A percentile compares a stretch with the other conserved stretches of the same genome.
These are phyloP conservation scores for Campylomormyrus tamandua DNA, from an alignment of 2,113 vertebrate genomes.

Conservation along the genomic window DNA sequence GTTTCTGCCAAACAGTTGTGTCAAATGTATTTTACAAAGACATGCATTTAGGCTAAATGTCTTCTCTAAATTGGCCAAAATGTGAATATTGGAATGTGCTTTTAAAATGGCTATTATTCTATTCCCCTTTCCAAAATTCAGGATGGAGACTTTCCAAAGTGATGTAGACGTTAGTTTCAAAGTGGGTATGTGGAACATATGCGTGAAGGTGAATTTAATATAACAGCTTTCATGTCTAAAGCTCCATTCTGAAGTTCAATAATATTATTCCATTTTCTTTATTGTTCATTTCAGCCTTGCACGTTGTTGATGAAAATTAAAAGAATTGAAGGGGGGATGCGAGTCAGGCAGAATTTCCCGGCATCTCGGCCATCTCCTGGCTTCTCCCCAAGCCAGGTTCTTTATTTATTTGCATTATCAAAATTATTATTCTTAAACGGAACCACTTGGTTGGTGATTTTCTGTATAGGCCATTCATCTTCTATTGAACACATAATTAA, in stretches of 20 bases:
- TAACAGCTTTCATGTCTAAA: neutral
- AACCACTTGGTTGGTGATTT: neutral
- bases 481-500: neutral
- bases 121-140: neutral
- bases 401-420: neutral
- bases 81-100: neutral
- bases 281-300: neutral
- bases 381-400: neutral
- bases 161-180: neutral
- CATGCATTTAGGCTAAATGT: neutral
- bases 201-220: neutral
- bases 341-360: neutral
- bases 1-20: neutral
- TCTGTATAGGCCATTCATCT: neutral
- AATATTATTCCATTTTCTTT: neutral
- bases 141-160: neutral
- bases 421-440: neutral
- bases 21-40: neutral
- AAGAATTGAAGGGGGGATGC: neutral
- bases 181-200: neutral
- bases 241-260: neutral
- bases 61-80: neutral
- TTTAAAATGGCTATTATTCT: neutral
- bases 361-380: neutral
- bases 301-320: neutral